phyloP scores from a whole-genome alignment of 2,888 invertebrate genomes.

The Lottia gigantea region DNA sequence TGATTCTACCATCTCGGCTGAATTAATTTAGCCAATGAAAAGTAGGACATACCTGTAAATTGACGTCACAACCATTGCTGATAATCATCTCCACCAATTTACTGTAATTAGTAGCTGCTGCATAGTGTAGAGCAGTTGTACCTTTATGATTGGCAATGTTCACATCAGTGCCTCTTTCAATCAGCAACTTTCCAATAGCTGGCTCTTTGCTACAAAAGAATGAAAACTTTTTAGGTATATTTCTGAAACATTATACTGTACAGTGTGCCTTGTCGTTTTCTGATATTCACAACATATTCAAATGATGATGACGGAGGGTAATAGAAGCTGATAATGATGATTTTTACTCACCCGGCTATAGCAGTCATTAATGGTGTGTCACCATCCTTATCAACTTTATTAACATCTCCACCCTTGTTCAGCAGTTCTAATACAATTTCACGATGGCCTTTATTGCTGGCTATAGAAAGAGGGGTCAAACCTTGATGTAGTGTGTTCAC shows the following conservation, averaged over 20 bases:
- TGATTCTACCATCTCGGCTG: too few species aligned
- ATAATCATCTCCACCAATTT: constrained; percentile 37
- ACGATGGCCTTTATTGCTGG: constrained; percentile 41
- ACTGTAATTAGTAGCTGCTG: not conserved
- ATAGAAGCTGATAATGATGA: too few species aligned
- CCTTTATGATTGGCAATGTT: constrained; percentile 1
- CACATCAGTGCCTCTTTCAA: constrained; percentile 8
- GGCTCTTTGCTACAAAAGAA: constrained; percentile 69
- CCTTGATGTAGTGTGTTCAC: constrained; percentile 37
- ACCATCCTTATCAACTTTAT: constrained; percentile 33
- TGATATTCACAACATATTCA: too few species aligned
- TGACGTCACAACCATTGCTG: constrained; percentile 35
- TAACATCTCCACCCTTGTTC: constrained; percentile 32
- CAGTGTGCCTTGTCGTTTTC: not conserved
- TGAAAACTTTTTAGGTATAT: not conserved
- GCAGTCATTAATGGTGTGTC: constrained; percentile 44
- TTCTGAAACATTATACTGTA: not conserved
- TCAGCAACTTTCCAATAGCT: constrained; percentile 69
- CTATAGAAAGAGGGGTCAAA: constrained; percentile 43
- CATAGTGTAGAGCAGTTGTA: constrained; percentile 1
- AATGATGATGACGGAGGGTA: too few species aligned
- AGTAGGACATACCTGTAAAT: constrained; percentile 30
- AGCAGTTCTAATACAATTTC: constrained; percentile 38
- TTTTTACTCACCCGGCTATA: constrained; percentile 38
- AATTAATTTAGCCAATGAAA: too few species aligned